Base-by-base conservation (phyloP, 2,888 invertebrate species). In the Lasioglossum malachurum region DNA sequence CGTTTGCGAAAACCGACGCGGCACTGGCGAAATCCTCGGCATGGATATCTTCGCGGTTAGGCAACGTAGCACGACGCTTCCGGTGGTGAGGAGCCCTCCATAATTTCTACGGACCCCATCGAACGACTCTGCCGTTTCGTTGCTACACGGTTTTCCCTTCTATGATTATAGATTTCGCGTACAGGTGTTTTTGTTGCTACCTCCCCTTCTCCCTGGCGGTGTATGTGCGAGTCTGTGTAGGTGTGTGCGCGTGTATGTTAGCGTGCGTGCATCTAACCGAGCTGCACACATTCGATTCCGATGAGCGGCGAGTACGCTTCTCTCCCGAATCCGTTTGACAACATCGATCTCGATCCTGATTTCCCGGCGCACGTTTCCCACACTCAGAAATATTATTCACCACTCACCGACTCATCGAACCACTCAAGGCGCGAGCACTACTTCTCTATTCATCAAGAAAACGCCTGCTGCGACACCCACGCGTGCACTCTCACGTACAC, bases 401-500 rank as follows among this genome's bases (percentile, higher is more conserved):
- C 64, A 79, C 64, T 83, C 83, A 77, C 79, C 74, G 83, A 76
- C 64, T 83, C 78, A 46, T 41, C 83, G 73, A 73, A 69, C 31
- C 86, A 82, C 87, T 86, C 83, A 38, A 82, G 71, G 75, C 78
- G 67, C 78, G 71, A 84, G 76, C 80, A 86, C 78, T 86, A 80
- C 89, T 83, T 80, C 86, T 85, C 83, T 84, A 77, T 84, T 87
- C 86, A 77, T 87, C 85, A 88, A 85, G 89, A 84, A 57, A 90
- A 89, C 88, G 90, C 90, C 90, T 89, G 88, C 84, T 87, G 79
- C 77, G 74, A 88, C 90, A 87, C 84, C 88, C 90, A 90, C 90
- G 90, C 87, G 86, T 85, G 78, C 90, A 87, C 87, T 84, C 82
- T 84, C 87, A 83, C 81, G 83, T 87, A 83, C 49, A 87, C 81